Percentiles rank a stretch among this genome's conserved stretches.
Evolutionary conservation across 2,797 vertebrate genomes (phyloP).

Genomic region (Cetoscarus ocellatus): DNA sequence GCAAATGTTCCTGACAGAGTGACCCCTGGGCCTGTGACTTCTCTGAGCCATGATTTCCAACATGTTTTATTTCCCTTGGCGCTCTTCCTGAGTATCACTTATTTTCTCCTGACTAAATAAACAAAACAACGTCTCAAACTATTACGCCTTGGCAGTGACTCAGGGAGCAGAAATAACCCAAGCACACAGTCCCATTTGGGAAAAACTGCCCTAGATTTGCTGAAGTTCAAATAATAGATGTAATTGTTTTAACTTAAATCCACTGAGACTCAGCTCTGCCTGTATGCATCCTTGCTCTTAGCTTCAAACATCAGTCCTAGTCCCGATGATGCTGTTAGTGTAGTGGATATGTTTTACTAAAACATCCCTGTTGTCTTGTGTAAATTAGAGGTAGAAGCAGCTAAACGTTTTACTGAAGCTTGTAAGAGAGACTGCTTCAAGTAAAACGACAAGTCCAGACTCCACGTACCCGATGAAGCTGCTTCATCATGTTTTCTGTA

Average conservation of each 20-base stretch:
- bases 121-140: constrained; percentile 59
- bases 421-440: too few species aligned
- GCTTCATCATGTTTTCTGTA: too few species aligned
- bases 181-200: constrained; percentile 43
- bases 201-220: constrained; percentile 37
- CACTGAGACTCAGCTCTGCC: constrained; percentile 15
- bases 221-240: constrained; percentile 29
- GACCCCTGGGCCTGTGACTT: constrained; percentile 44
- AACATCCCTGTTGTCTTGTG: neutral
- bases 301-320: neutral
- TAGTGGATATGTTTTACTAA: neutral
- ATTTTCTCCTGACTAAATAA: constrained; percentile 67
- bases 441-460: too few species aligned
- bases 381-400: too few species aligned
- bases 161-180: constrained; percentile 50
- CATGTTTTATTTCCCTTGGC: constrained; percentile 63
- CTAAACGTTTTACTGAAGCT: too few species aligned
- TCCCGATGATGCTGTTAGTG: neutral
- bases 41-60: constrained; percentile 39
- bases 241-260: constrained; percentile 18
- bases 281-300: constrained; percentile 3
- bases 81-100: constrained; percentile 52
- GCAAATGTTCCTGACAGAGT: constrained; percentile 48
- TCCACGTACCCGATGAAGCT: too few species aligned
- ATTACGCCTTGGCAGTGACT: constrained; percentile 53